Evolutionary conservation across 2,888 invertebrate species (phyloP).

Genomic region (Ganaspis brasiliensis): DNA sequence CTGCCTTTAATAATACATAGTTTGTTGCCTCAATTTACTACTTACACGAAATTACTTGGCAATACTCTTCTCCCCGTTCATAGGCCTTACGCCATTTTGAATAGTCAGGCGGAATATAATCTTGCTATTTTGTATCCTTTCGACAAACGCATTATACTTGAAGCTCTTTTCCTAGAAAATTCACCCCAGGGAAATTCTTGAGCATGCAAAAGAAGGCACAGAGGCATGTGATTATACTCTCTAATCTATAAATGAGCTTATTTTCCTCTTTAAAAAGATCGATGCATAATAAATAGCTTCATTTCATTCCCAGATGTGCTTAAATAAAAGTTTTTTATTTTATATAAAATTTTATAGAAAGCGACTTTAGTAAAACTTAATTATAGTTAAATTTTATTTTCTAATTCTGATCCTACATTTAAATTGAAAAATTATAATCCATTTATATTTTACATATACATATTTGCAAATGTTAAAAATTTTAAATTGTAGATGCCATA

Average conservation of each 20-base stretch:
- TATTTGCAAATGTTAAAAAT: no score
- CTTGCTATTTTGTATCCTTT: conserved; percentile 5
- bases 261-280: background rate
- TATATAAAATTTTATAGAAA: no score
- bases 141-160: background rate
- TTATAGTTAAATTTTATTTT: no score
- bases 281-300: conserved; percentile 6
- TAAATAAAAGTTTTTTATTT: no score
- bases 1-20: conserved; percentile 19
- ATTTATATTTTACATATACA: no score
- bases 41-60: conserved; percentile 1
- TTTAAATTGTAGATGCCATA: no score
- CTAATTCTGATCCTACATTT: no score
- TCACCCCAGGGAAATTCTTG: conserved; percentile 12
- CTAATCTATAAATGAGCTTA: background rate
- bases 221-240: background rate
- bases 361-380: no score
- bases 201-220: background rate
- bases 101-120: background rate
- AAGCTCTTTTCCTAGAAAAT: conserved; percentile 3
- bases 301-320: background rate
- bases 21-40: conserved; percentile 3
- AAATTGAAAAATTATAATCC: no score
- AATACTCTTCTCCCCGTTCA: no score
- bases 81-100: background rate